Evolutionary conservation across 2,888 invertebrate species (phyloP), one percentile per base, ranked within the genome.

Genomic region (Rhamphomyia laevipes): DNA sequence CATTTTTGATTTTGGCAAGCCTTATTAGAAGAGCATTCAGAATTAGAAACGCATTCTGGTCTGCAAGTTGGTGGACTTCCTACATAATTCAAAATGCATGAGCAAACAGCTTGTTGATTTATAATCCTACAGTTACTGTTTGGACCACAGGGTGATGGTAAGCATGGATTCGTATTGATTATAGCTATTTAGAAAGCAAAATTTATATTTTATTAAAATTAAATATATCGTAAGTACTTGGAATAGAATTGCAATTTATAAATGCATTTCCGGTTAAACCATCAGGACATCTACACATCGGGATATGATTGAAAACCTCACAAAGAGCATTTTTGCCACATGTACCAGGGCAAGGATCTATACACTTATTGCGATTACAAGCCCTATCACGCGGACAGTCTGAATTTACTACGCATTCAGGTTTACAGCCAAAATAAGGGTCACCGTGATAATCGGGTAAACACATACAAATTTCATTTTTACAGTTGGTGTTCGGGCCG

Each of bases 191-290:
- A n/a, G n/a, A n/a, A n/a, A n/a, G n/a, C n/a, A n/a, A n/a, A n/a
- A n/a, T n/a, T n/a, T n/a, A n/a, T n/a, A n/a, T n/a, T n/a, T n/a
- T n/a, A n/a, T n/a, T n/a, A n/a, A n/a, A n/a, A n/a, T n/a, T n/a
- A n/a, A n/a, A n/a, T n/a, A n/a, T n/a, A n/a, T n/a, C n/a, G n/a
- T n/a, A 15, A 13, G 43, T 70, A 69, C 69, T 59, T 64, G 61
- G 64, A 50, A 63, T 50, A 1, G 61, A 61, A 12, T 60, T 60
- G 58, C 82, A 82, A 30, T 72, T 63, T n/a, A 79, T 65, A 53
- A 83, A 82, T 2, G 84, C 85, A 67, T 89, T 86, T 58, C 90
- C 91, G 15, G 77, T 74, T 66, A 77, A 84, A 44, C 83, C 83
- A 49, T 73, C 66, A 9, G 81, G 77, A 59, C 86, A 86, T 58